phyloP scores from a whole-genome alignment of 2,113 vertebrate genomes.

The Argyrosomus japonicus region DNA sequence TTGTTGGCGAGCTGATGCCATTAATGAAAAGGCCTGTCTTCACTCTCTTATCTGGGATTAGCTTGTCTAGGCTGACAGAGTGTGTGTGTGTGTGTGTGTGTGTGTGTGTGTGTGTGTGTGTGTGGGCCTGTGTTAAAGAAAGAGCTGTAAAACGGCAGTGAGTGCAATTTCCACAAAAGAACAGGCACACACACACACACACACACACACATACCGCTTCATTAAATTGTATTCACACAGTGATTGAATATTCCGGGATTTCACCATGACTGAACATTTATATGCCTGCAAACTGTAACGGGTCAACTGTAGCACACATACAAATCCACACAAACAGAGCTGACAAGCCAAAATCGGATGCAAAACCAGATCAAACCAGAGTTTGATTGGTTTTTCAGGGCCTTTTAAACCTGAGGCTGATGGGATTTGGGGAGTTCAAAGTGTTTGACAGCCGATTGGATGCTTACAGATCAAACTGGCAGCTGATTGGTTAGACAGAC shows the following conservation, averaged over 20 bases:
- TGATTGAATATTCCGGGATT: background rate
- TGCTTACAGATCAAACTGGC: slow-evolving; percentile 35
- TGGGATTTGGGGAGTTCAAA: slow-evolving; percentile 21
- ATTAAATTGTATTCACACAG: slow-evolving; percentile 21
- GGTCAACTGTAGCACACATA: background rate
- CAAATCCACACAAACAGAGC: background rate
- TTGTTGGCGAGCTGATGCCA: slow-evolving; percentile 62
- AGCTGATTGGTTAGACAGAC: slow-evolving; percentile 24
- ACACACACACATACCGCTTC: background rate
- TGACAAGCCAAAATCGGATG: slow-evolving; percentile 2
- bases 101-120: slow-evolving; percentile 34
- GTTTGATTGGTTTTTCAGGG: background rate
- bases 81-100: slow-evolving; percentile 28
- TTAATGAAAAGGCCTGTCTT: slow-evolving; percentile 71
- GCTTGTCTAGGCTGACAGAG: slow-evolving; percentile 63
- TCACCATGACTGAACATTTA: background rate
- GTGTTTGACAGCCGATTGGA: slow-evolving; percentile 50
- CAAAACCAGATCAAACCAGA: slow-evolving; percentile 26
- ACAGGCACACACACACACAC: background rate
- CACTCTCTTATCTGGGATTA: slow-evolving; percentile 76
- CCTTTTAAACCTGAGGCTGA: slow-evolving; percentile 29
- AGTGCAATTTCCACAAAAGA: slow-evolving; percentile 14
- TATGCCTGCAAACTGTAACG: background rate
- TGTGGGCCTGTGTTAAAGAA: slow-evolving; percentile 15
- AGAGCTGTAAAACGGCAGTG: slow-evolving; percentile 24